A percentile compares a stretch with the other conserved stretches of the same genome.
These are phyloP conservation scores for Zaprionus lineosus DNA, from an alignment of 2,888 invertebrate species.

Conservation along the genomic window DNA sequence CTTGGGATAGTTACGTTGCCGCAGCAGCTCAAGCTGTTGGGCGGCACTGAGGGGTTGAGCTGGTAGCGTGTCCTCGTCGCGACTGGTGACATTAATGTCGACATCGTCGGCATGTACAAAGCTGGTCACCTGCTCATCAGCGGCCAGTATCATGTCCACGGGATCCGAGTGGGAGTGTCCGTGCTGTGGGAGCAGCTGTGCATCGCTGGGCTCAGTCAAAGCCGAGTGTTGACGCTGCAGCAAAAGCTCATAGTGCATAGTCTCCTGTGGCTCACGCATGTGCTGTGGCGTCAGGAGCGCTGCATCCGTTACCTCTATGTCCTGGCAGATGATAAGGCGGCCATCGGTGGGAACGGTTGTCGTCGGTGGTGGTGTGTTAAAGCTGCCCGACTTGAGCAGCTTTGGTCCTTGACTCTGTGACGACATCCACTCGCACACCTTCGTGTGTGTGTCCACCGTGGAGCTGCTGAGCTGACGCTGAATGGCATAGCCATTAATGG, in stretches of 20 bases:
- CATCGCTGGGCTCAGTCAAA: conserved; percentile 68
- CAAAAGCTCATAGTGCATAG: conserved; percentile 80
- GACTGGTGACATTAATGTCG: conserved; percentile 89
- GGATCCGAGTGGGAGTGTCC: conserved; percentile 87
- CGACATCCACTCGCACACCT: conserved; percentile 94
- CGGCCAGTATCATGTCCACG: conserved; percentile 84
- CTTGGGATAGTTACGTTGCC: conserved; percentile 91
- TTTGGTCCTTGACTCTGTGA: conserved; percentile 86
- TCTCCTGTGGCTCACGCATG: conserved; percentile 75
- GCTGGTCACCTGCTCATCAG: conserved; percentile 83
- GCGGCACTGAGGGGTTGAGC: conserved; percentile 84
- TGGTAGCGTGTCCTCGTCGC: conserved; percentile 83
- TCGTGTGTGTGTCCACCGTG: conserved; percentile 92
- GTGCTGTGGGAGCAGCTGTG: conserved; percentile 67
- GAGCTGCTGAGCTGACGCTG: conserved; percentile 89
- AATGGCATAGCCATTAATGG: conserved; percentile 86
- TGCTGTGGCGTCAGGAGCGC: conserved; percentile 79
- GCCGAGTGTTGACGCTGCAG: conserved; percentile 75
- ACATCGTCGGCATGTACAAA: conserved; percentile 83
- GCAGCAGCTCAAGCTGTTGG: conserved; percentile 89
- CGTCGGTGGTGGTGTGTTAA: conserved; percentile 83
- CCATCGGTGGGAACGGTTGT: conserved; percentile 49
- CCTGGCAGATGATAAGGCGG: conserved; percentile 81
- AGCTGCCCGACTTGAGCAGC: conserved; percentile 69
- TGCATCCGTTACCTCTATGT: conserved; percentile 80